Conservation (phyloP, 2,797 vertebrate species). For the Channallabes apus region DNA sequence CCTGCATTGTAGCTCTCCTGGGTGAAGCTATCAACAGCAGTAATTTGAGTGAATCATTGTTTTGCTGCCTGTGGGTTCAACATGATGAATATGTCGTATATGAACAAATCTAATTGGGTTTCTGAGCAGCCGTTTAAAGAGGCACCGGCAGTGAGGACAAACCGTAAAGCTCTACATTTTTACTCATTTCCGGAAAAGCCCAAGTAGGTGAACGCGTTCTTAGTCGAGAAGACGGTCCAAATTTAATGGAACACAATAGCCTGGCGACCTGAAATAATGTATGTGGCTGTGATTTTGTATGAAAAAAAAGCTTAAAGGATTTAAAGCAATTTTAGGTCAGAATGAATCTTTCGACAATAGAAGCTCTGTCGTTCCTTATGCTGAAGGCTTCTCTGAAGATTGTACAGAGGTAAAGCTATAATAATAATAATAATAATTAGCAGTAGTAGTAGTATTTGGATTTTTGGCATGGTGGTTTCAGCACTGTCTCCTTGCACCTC, state of each 20-base stretch:
- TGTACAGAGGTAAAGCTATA: neutral
- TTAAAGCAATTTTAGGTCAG: neutral
- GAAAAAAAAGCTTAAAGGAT: neutral
- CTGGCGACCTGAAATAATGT: neutral
- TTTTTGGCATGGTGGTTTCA: no score
- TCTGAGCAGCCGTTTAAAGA: conserved; percentile 53
- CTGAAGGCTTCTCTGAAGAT: neutral
- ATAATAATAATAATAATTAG: neutral
- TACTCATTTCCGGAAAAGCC: neutral
- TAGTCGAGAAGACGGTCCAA: neutral
- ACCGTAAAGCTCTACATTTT: neutral
- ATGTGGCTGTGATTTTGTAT: neutral
- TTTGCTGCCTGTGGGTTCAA: conserved; percentile 50
- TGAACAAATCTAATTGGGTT: conserved; percentile 50
- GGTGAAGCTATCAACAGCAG: conserved; percentile 53
- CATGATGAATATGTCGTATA: conserved; percentile 57
- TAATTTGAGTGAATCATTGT: conserved; percentile 60
- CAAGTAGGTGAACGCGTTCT: neutral
- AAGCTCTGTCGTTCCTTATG: no score
- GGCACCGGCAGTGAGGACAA: conserved; percentile 38
- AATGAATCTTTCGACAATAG: no score
- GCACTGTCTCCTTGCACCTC: no score
- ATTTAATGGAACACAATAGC: neutral
- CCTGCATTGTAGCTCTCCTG: conserved; percentile 49
- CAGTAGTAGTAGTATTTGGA: no score